These are phyloP conservation scores for Chironex yamaguchii DNA, from an alignment of 30 jellyfish, hydroid and myxozoan species.

Conservation along the genomic window DNA sequence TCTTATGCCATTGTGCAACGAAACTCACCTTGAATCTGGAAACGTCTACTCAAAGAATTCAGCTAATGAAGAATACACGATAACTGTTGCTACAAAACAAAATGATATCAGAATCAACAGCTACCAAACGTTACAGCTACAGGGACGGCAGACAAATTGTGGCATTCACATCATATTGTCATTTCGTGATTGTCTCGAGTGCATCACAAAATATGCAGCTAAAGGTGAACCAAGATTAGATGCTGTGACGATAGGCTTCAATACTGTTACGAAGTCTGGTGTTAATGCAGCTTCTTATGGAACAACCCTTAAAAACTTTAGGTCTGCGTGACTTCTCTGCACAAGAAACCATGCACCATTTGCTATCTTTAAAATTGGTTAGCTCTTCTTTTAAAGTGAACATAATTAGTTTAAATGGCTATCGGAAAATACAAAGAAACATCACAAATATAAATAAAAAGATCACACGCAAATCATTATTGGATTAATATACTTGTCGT, in stretches of 20 bases:
- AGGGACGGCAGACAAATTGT: conserved; percentile 57
- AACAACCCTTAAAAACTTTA: neutral
- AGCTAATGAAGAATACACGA: neutral
- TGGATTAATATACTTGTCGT: conserved; percentile 36
- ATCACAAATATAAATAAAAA: conserved; percentile 1
- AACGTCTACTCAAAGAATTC: neutral
- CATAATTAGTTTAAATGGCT: neutral
- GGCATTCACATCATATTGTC: neutral
- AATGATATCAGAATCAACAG: conserved; percentile 26
- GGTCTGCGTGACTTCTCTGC: conserved; percentile 53
- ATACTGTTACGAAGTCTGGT: neutral
- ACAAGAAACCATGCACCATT: conserved; percentile 43
- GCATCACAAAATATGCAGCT: conserved; percentile 56
- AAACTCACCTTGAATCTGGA: conserved; percentile 21
- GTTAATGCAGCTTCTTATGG: neutral
- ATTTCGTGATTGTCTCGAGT: conserved; percentile 51
- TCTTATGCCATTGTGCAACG: conserved; percentile 12
- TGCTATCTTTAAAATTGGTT: conserved; percentile 1
- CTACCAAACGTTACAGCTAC: conserved; percentile 20
- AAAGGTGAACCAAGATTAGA: conserved; percentile 3
- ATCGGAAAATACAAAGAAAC: neutral
- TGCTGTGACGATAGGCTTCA: conserved; percentile 22
- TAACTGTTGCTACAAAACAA: conserved; percentile 12
- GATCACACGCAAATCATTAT: neutral
- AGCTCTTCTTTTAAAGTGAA: neutral